A percentile compares a stretch with the other conserved stretches of the same genome.
Evolutionary conservation across 1,140 invertebrate genomes (phyloP).

Genomic region (Ruditapes philippinarum): DNA sequence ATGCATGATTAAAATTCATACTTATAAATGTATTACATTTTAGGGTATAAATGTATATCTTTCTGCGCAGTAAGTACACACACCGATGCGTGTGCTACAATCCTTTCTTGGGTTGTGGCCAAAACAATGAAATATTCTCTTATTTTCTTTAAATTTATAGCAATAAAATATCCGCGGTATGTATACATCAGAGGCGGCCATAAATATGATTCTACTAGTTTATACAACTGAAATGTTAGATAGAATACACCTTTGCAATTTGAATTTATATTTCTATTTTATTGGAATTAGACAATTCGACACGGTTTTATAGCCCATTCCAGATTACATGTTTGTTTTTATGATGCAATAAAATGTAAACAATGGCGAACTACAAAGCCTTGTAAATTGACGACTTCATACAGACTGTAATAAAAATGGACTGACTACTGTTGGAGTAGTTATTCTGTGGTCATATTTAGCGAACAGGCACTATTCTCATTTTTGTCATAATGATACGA

Average conservation of each 20-base stretch:
- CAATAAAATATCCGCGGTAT: neutral
- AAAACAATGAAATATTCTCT: constrained; percentile 29
- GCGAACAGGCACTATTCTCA: too few species aligned
- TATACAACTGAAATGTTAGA: neutral
- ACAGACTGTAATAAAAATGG: constrained; percentile 19
- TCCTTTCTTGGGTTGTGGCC: constrained; percentile 6
- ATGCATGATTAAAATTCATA: too few species aligned
- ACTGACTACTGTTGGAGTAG: neutral
- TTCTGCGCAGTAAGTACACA: neutral
- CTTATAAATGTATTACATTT: too few species aligned
- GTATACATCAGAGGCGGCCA: neutral
- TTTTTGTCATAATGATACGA: too few species aligned
- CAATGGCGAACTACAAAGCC: constrained; percentile 57
- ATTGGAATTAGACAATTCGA: constrained; percentile 38
- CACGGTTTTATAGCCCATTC: constrained; percentile 10
- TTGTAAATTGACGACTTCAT: constrained; percentile 53
- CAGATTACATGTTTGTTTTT: constrained; percentile 57
- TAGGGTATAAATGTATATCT: too few species aligned
- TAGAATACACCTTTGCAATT: constrained; percentile 42
- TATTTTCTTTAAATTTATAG: constrained; percentile 31
- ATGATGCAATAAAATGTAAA: constrained; percentile 46
- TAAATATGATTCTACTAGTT: neutral
- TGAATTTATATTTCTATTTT: constrained; percentile 52
- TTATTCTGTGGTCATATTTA: neutral
- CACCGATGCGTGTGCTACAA: neutral